Percentiles rank a stretch among this genome's conserved stretches.
These are phyloP conservation scores for Drosophila tani DNA, from an alignment of 1,140 invertebrate species.

Conservation along the genomic window DNA sequence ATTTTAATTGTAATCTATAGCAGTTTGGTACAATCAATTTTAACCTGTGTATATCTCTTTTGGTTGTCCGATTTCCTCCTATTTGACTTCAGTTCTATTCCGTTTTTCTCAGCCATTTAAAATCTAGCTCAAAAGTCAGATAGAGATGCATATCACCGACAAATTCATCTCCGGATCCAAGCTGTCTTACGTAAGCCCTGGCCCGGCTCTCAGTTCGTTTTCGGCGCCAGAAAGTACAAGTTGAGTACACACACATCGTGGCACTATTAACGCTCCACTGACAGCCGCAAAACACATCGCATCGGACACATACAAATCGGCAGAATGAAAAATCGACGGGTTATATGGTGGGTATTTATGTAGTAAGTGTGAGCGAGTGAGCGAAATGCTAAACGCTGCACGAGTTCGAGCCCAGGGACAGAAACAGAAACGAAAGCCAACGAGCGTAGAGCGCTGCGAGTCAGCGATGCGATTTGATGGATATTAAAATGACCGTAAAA, in stretches of 20 bases:
- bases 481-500: conserved; percentile 85
- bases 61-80: neutral
- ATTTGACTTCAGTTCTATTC: neutral
- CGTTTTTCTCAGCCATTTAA: conserved; percentile 4
- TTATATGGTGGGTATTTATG: no score
- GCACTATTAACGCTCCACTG: conserved; percentile 80
- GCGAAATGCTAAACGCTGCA: conserved; percentile 55
- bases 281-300: conserved; percentile 68
- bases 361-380: conserved; percentile 6
- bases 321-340: conserved; percentile 79
- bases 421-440: conserved; percentile 47
- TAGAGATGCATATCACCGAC: conserved; percentile 56
- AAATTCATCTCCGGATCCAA: conserved; percentile 21
- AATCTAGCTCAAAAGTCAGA: neutral
- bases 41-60: neutral
- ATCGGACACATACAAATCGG: conserved; percentile 68
- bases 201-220: conserved; percentile 37
- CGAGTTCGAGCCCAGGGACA: conserved; percentile 17
- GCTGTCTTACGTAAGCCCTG: conserved; percentile 58
- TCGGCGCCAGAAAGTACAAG: conserved; percentile 61
- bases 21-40: neutral
- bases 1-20: no score
- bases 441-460: conserved; percentile 76
- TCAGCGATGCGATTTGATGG: conserved; percentile 82
- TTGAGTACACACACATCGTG: conserved; percentile 68